A percentile compares a stretch with the other conserved stretches of the same genome.
Evolutionary conservation across 2,113 vertebrate genomes (phyloP).

Genomic region (Phodopus roborovskii): DNA sequence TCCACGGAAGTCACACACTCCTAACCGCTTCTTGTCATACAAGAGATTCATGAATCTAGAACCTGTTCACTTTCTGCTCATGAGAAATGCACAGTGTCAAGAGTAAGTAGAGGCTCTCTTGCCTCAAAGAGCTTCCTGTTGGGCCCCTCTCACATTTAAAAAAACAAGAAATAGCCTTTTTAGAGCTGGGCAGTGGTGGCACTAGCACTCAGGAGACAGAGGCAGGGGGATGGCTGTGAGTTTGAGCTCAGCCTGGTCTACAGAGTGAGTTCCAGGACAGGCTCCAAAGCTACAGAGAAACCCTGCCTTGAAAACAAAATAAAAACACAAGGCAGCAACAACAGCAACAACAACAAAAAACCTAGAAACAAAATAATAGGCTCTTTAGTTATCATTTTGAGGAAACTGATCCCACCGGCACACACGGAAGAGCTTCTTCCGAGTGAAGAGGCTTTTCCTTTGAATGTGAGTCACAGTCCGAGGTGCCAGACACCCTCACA

Average conservation of each 20-base stretch:
- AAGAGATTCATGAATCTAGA: background rate
- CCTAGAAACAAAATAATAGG: background rate
- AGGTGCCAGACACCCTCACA: background rate
- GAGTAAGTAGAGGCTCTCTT: background rate
- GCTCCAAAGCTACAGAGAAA: too few species aligned
- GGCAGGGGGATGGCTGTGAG: too few species aligned
- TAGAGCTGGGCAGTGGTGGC: too few species aligned
- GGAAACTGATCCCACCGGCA: background rate
- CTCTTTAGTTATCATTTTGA: background rate
- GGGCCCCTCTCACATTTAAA: background rate
- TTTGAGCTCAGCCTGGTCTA: too few species aligned
- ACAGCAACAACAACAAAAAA: too few species aligned
- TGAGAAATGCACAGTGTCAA: background rate
- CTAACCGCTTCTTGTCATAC: background rate
- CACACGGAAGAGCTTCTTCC: background rate
- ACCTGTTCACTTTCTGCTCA: background rate
- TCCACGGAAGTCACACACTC: background rate
- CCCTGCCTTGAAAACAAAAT: too few species aligned
- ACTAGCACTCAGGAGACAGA: too few species aligned
- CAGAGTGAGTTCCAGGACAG: too few species aligned
- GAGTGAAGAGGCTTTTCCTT: background rate
- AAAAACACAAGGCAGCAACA: too few species aligned
- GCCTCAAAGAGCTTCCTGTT: background rate
- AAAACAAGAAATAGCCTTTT: background rate
- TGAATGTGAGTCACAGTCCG: background rate